Evolutionary conservation across 2,113 vertebrate species (phyloP).

Genomic region (Uropsilus gracilis): DNA sequence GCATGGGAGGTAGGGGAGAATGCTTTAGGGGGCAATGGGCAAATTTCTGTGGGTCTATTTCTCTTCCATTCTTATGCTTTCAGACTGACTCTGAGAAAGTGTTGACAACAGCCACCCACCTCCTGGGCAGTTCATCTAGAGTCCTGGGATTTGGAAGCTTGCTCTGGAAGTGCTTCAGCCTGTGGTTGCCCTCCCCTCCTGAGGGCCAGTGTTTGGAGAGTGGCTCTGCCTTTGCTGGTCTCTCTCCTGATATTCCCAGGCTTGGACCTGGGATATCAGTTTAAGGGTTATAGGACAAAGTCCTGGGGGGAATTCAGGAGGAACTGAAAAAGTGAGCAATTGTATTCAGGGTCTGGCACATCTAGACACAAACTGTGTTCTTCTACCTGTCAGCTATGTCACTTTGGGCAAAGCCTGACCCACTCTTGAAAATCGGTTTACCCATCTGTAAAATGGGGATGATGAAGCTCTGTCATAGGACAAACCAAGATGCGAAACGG

Average conservation of each 20-base stretch:
- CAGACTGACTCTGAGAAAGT: background rate
- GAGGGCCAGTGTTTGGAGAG: background rate
- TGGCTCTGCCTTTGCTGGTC: background rate
- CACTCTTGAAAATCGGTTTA: background rate
- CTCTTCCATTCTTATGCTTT: background rate
- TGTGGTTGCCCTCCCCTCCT: background rate
- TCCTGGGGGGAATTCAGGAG: background rate
- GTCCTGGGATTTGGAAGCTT: background rate
- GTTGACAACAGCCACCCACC: background rate
- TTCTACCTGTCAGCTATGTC: background rate
- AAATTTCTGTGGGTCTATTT: background rate
- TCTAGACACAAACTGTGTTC: background rate
- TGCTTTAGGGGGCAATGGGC: background rate
- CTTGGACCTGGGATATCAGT: background rate
- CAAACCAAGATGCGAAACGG: background rate
- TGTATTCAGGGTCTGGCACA: background rate
- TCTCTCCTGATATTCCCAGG: background rate
- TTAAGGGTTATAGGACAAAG: background rate
- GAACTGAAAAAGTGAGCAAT: background rate
- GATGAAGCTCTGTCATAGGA: background rate
- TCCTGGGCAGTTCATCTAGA: background rate
- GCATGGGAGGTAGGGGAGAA: background rate
- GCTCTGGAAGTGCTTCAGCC: background rate
- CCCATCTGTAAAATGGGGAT: background rate
- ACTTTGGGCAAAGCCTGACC: background rate